Evolutionary conservation across 2,888 invertebrate species (phyloP).

Genomic region (Mythimna lalbum): DNA sequence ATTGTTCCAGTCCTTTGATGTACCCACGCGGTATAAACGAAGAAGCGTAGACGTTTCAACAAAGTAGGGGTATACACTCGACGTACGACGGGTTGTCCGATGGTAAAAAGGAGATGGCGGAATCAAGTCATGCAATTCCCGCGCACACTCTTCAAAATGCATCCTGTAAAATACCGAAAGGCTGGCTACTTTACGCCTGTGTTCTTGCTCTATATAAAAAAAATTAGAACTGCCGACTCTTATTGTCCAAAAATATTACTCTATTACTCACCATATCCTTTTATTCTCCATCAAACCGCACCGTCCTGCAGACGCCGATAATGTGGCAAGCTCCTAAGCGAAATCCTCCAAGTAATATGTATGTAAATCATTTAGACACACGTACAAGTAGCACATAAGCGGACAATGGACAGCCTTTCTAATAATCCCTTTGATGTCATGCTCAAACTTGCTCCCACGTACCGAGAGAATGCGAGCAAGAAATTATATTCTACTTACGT

Average conservation of each 20-base stretch:
- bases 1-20: no score
- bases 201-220: no score
- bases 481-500: conserved; percentile 46
- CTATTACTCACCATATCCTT: not conserved
- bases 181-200: no score
- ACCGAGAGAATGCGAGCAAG: conserved; percentile 37
- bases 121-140: no score
- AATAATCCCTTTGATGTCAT: conserved; percentile 62
- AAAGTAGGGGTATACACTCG: no score
- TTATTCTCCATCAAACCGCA: not conserved
- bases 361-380: conserved; percentile 54
- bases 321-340: conserved; percentile 23
- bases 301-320: conserved; percentile 6
- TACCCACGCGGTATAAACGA: no score
- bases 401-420: conserved; percentile 53
- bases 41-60: no score
- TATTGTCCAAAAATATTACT: not conserved
- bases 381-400: conserved; percentile 35
- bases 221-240: no score
- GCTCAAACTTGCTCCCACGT: conserved; percentile 37
- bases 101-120: no score
- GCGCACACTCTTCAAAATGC: no score
- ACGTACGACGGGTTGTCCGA: no score
- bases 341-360: conserved; percentile 37
- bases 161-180: no score